Evolutionary conservation across 2,797 vertebrate species (phyloP).

Genomic region (Hippopotamyrus pictus): DNA sequence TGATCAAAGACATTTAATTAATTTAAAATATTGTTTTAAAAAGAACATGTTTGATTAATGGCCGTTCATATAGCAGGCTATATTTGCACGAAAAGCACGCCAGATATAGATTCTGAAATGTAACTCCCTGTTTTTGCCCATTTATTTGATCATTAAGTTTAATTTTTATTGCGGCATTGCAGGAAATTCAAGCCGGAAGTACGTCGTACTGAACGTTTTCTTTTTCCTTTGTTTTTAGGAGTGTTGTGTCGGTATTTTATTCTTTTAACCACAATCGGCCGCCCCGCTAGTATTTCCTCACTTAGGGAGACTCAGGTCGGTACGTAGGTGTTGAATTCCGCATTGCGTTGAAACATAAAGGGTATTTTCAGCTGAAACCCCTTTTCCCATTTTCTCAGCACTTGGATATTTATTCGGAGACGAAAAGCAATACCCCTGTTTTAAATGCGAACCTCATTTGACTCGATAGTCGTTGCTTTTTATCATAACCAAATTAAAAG

Average conservation of each 20-base stretch:
- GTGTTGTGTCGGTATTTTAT: not conserved
- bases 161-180: not conserved
- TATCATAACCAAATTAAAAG: not conserved
- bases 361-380: not conserved
- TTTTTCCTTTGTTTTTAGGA: not conserved
- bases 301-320: not conserved
- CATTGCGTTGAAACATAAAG: constrained; percentile 20
- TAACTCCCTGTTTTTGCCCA: not conserved
- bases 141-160: not conserved
- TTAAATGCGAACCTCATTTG: not conserved
- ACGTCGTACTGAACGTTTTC: not conserved
- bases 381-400: not conserved
- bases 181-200: not conserved
- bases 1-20: not conserved
- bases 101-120: not conserved
- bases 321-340: constrained; percentile 17
- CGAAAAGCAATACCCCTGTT: not conserved
- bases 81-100: not conserved
- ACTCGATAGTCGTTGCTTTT: not conserved
- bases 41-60: not conserved
- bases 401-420: not conserved
- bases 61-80: not conserved
- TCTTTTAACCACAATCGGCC: not conserved
- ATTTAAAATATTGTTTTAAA: not conserved
- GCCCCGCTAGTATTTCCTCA: not conserved